These are phyloP conservation scores for Lampris incognitus DNA, from an alignment of 2,113 vertebrate species.

Conservation along the genomic window DNA sequence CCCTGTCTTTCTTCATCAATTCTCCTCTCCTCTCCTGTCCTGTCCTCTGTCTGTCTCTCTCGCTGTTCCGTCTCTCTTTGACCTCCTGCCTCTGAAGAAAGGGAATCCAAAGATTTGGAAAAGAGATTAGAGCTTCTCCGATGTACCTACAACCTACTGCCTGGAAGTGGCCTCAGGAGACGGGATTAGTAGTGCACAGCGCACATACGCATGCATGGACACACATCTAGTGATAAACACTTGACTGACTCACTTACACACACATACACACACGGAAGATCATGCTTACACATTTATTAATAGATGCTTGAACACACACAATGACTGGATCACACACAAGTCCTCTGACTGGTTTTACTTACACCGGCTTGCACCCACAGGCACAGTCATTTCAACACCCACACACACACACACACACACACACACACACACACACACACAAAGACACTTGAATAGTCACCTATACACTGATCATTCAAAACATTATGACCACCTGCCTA, in stretches of 20 bases:
- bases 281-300: constrained; percentile 16
- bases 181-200: constrained; percentile 29
- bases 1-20: constrained; percentile 4
- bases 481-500: no score
- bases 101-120: constrained; percentile 62
- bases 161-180: constrained; percentile 47
- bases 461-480: no score
- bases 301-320: constrained; percentile 33
- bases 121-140: constrained; percentile 44
- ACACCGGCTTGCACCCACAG: constrained; percentile 17
- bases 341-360: neutral
- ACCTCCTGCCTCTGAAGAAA: constrained; percentile 60
- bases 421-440: constrained; percentile 4
- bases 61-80: constrained; percentile 52
- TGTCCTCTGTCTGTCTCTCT: constrained; percentile 20
- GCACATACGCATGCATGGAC: no score
- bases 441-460: no score
- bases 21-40: constrained; percentile 12
- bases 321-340: constrained; percentile 37
- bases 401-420: constrained; percentile 8
- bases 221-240: constrained; percentile 8
- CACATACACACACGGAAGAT: constrained; percentile 17
- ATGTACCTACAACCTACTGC: constrained; percentile 16
- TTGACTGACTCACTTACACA: constrained; percentile 11
- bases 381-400: constrained; percentile 14